A percentile compares a stretch with the other conserved stretches of the same genome.
Evolutionary conservation across 2,113 vertebrate species (phyloP).

Genomic region (Haemorhous mexicanus): DNA sequence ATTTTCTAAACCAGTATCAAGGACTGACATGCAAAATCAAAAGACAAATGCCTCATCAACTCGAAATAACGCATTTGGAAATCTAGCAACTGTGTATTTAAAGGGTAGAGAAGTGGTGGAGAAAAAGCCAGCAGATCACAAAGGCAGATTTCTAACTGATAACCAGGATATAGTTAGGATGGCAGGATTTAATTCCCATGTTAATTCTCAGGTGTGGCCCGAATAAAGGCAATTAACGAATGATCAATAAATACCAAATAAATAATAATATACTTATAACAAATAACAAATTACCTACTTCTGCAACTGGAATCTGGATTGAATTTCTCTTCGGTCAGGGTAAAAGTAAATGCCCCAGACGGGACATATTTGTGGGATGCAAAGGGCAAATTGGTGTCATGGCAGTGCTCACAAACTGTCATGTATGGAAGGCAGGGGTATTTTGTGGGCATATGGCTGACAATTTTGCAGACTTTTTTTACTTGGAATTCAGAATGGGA

Average conservation of each 20-base stretch:
- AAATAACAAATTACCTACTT: neutral
- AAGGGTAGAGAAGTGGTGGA: neutral
- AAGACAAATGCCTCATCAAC: neutral
- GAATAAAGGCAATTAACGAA: neutral
- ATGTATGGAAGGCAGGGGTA: rapidly evolving
- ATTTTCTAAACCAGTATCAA: neutral
- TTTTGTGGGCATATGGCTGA: neutral
- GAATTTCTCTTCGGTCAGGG: neutral
- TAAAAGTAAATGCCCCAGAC: neutral
- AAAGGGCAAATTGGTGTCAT: neutral
- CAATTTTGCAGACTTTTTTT: neutral
- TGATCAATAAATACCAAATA: neutral
- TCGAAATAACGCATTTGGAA: neutral
- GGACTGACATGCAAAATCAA: neutral
- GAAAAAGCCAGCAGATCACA: neutral
- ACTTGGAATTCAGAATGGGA: neutral
- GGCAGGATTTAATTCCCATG: neutral
- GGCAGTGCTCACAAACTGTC: neutral
- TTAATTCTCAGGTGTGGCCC: neutral
- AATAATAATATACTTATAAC: no score
- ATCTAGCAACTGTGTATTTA: neutral
- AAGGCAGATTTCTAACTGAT: neutral
- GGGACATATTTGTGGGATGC: neutral
- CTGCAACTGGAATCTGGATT: neutral
- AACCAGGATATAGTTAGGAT: neutral